Conservation (phyloP, 1,140 invertebrate species). For the Littorina saxatilis region DNA sequence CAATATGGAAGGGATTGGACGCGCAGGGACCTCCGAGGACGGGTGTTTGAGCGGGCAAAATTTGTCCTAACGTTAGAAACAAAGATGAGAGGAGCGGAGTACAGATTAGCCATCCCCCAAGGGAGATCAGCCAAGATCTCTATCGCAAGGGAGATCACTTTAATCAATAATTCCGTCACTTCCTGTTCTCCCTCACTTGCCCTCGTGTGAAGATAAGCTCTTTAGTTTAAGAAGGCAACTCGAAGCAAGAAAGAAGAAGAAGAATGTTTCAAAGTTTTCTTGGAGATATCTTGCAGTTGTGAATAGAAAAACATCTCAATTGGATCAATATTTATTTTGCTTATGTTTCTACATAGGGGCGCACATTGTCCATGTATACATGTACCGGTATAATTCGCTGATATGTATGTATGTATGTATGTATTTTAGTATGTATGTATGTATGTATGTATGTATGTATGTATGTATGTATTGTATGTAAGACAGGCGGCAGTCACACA, state of each 20-base stretch:
- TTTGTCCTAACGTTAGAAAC: slow-evolving; percentile 37
- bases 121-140: slow-evolving; percentile 23
- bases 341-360: too few relatives aligned
- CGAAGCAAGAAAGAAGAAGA: too few relatives aligned
- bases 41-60: slow-evolving; percentile 19
- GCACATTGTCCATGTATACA: too few relatives aligned
- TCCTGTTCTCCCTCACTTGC: background rate
- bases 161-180: slow-evolving; percentile 29
- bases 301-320: slow-evolving; percentile 1
- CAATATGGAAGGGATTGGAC: slow-evolving; percentile 45
- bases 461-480: too few relatives aligned
- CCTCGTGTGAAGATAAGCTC: background rate
- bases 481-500: too few relatives aligned
- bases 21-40: slow-evolving; percentile 1
- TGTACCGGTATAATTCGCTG: too few relatives aligned
- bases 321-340: background rate
- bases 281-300: too few relatives aligned
- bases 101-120: slow-evolving; percentile 34
- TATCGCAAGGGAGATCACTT: slow-evolving; percentile 29
- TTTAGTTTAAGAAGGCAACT: background rate
- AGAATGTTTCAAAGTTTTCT: too few relatives aligned
- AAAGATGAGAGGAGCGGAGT: slow-evolving; percentile 20
- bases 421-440: too few relatives aligned
- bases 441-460: too few relatives aligned
- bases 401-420: too few relatives aligned